Evolutionary conservation across 64 coral and sea anemone species (phyloP), one percentile per base, ranked within the genome.

Genomic region (Porites australiensis): DNA sequence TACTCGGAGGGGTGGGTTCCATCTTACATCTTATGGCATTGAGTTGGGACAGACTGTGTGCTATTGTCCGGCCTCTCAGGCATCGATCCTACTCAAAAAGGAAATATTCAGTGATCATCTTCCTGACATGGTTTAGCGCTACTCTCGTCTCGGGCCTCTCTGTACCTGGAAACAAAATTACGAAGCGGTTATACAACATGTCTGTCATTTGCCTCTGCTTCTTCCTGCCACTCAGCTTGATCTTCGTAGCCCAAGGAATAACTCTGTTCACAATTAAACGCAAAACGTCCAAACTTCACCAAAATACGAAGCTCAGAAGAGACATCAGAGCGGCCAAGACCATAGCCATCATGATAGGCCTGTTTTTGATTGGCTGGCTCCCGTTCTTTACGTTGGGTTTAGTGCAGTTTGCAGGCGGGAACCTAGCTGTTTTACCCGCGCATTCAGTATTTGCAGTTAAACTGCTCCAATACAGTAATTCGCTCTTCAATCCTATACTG

Each of bases 11-110:
- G 8, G 89, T 96, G 13, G 82, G 95, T 5, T 96, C 95, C 13
- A 96, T 96, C 5, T 93, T 93, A 7, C 95, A 96, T 52, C 82
- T 96, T 4, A 72, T 93, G 64, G 95, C 95, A 6, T 80, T 96
- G 5, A 96, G 95, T 55, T 96, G 95, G 95, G 95, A 96, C 49
- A 48, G 95, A 10, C 79, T 96, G 13, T 96, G 95, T 44, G 95
- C 95, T 1, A 93, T 96, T 44, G 90, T 96, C 2, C 93, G 95
- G 95, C 95, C 95, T 53, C 79, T 96, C 18, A 69, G 70, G 6
- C 95, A 96, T 81, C 95, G 95, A 8, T 89, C 74, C 1, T 96
- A 96, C 46, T 86, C 95, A 4, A 78, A n/a, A 47, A 68, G 49
- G 50, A 93, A 89, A 5, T 96, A 96, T 74, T 22, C 89, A 44